A percentile compares a stretch with the other conserved stretches of the same genome.
Conservation (phyloP, 2,797 vertebrate genomes). For the Buphagus erythrorhynchus region DNA sequence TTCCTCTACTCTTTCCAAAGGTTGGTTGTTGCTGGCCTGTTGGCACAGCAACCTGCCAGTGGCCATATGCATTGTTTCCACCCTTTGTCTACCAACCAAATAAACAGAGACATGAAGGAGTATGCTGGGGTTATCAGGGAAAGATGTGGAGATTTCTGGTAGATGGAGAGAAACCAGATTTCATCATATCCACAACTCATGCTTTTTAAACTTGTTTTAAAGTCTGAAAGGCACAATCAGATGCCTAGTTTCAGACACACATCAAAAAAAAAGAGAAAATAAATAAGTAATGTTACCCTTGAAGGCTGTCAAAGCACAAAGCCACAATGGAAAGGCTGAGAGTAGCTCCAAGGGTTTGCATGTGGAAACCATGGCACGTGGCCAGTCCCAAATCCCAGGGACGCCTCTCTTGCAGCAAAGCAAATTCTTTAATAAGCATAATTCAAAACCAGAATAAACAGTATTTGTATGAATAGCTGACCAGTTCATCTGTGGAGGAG, state of each 20-base stretch:
- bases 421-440: conserved; percentile 54
- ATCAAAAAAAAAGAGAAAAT: neutral
- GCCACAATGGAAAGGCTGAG: conserved; percentile 26
- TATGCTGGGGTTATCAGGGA: neutral
- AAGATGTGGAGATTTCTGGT: neutral
- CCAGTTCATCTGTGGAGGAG: conserved; percentile 48
- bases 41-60: neutral
- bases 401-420: neutral
- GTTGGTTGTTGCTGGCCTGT: neutral
- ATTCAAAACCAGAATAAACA: conserved; percentile 62
- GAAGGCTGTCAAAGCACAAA: conserved; percentile 16
- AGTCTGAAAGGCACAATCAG: neutral
- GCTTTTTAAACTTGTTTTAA: neutral
- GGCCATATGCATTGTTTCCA: neutral
- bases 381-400: conserved; percentile 55
- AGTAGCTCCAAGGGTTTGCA: conserved; percentile 17
- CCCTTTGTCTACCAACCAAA: neutral
- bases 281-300: neutral
- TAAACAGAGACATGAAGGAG: neutral
- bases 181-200: rapidly evolving
- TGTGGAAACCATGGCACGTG: neutral
- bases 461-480: conserved; percentile 41
- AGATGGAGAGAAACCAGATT: neutral
- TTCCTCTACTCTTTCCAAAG: neutral
- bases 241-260: neutral